Evolutionary conservation across 2,113 vertebrate genomes (phyloP), one percentile per base, ranked within the genome.

Genomic region (Gymnorhina tibicen): DNA sequence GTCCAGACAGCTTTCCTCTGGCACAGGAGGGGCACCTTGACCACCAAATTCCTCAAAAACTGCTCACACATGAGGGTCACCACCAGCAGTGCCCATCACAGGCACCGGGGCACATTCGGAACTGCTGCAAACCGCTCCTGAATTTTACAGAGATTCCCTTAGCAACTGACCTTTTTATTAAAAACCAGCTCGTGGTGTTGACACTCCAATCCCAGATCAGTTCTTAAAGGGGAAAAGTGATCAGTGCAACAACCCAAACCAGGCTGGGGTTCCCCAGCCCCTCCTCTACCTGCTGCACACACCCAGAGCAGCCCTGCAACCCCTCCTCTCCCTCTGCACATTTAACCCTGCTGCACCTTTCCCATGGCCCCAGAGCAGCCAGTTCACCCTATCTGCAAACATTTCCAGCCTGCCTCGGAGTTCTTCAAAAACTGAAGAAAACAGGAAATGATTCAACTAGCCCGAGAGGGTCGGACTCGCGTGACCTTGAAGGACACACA

Each of bases 381-480:
- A 1, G 75, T 30, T 95, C 81, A 44, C 72, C 39, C 77, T 24
- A 16, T 73, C 92, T 27, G 83, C 80, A 81, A 94, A 93, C 77
- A 72, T 52, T 95, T 94, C 95, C 97, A 96, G 91, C 81, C 79
- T 35, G 90, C 86, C 72, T 63, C 4, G 0, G 35, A 94, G 88
- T 8, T 78, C 94, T 84, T 49, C 77, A 81, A n/a, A 87, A 59
- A 20, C n/a, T 9, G 84, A 58, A 56, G 82, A 95, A 96, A 97
- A 97, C 97, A 97, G 97, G 97, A 97, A 97, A 97, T 97, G 96
- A 97, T 97, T 97, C 95, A 96, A 86, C 10, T 1, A 2, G 78
- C 62, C 44, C 11, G 42, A 62, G 62, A 85, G 62, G 87, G 79
- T 77, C 59, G 1, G 83, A 35, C 58, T 88, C 3, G 4, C 0